Evolutionary conservation across 2,113 vertebrate genomes (phyloP).

Genomic region (Rhagologus leucostigma): DNA sequence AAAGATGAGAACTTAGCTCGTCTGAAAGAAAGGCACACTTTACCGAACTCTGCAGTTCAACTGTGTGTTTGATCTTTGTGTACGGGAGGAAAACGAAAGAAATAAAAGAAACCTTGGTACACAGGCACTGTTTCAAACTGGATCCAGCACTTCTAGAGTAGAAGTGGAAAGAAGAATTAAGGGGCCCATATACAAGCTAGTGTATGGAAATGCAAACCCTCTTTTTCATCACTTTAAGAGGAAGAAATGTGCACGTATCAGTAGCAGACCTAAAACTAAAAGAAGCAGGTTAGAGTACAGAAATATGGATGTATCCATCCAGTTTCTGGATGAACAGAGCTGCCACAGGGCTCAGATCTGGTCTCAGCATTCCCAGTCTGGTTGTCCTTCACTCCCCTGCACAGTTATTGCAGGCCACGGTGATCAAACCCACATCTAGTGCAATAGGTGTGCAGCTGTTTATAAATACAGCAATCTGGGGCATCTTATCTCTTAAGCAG

Average conservation of each 20-base stretch:
- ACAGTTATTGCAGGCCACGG: neutral
- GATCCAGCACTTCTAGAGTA: neutral
- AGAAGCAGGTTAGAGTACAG: neutral
- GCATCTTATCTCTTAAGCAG: neutral
- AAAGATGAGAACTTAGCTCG: neutral
- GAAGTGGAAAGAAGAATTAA: neutral
- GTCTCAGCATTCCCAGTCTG: neutral
- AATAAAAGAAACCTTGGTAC: neutral
- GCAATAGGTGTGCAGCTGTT: neutral
- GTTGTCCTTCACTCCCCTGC: neutral
- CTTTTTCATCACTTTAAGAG: neutral
- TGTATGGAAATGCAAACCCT: neutral
- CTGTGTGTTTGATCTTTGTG: neutral
- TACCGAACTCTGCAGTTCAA: neutral
- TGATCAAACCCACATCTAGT: neutral
- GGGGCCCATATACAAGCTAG: fast-evolving
- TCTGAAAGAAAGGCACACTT: neutral
- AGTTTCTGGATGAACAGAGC: neutral
- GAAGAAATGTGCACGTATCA: neutral
- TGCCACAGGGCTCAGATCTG: neutral
- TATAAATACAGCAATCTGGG: neutral
- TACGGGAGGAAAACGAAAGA: neutral
- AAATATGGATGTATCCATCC: neutral
- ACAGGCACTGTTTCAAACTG: neutral
- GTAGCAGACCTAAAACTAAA: neutral